These are phyloP conservation scores for Lasius fuliginosus DNA, from an alignment of 2,888 invertebrate species.

Conservation along the genomic window DNA sequence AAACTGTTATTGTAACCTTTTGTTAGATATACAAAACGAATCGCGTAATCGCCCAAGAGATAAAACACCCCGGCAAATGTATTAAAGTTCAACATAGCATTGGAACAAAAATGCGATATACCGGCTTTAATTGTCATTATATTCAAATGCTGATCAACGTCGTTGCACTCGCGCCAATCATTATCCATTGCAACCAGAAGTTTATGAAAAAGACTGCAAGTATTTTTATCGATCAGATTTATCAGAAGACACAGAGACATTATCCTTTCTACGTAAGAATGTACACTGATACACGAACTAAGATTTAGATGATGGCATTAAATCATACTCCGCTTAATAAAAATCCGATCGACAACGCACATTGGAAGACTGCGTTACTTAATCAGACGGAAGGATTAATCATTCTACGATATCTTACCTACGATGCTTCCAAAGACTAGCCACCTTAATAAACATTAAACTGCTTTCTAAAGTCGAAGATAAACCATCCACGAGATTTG, in stretches of 20 bases:
- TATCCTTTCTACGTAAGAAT: not conserved
- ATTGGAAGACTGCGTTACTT: not conserved
- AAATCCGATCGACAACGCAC: not conserved
- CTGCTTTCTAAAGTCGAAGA: slow-evolving; percentile 22
- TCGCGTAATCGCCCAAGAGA: not conserved
- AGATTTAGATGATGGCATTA: not conserved
- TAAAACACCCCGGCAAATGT: slow-evolving; percentile 20
- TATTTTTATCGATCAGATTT: not conserved
- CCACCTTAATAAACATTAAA: slow-evolving; percentile 25
- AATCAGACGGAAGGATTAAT: not conserved
- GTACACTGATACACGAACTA: not conserved
- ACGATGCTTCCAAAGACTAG: slow-evolving; percentile 38
- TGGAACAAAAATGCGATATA: slow-evolving; percentile 39
- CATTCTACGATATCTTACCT: slow-evolving; percentile 7
- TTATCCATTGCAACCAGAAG: slow-evolving; percentile 23
- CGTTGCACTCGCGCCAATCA: slow-evolving; percentile 32
- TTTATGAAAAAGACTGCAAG: slow-evolving; percentile 36
- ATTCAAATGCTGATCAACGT: not conserved
- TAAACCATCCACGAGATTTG: slow-evolving; percentile 28
- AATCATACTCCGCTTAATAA: not conserved
- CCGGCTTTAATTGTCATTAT: slow-evolving; percentile 31
- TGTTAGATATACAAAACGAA: not conserved
- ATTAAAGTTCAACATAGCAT: slow-evolving; percentile 36
- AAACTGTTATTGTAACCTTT: not conserved
- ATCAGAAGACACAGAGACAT: not conserved